These are phyloP conservation scores for Euwallacea fornicatus DNA, from an alignment of 1,140 invertebrate species.

Conservation along the genomic window DNA sequence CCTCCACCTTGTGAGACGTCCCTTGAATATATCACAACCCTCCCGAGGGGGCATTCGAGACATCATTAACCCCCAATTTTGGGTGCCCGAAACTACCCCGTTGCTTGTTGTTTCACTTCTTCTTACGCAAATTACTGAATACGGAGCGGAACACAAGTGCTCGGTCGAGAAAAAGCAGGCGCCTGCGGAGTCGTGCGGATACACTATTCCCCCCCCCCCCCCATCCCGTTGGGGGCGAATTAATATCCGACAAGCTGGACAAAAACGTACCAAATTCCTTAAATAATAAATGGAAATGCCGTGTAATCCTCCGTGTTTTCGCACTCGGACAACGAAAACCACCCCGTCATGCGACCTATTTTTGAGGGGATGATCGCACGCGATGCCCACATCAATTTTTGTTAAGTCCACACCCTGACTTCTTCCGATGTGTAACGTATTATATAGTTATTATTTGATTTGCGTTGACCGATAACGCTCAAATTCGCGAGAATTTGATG, in stretches of 20 bases:
- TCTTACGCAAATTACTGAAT: not conserved
- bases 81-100: too few relatives aligned
- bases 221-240: not conserved
- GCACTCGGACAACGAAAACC: constrained; percentile 19
- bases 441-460: too few relatives aligned
- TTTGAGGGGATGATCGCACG: constrained; percentile 23
- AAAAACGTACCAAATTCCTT: not conserved
- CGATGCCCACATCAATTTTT: constrained; percentile 38
- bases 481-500: too few relatives aligned
- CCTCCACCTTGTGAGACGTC: too few relatives aligned
- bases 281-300: constrained; percentile 13
- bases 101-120: not conserved
- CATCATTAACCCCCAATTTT: too few relatives aligned
- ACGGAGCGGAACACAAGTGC: not conserved
- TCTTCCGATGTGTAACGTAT: too few relatives aligned
- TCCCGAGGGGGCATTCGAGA: too few relatives aligned
- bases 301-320: constrained; percentile 21
- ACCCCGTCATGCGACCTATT: constrained; percentile 33
- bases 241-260: not conserved
- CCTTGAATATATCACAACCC: too few relatives aligned
- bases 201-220: not conserved
- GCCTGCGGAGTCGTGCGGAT: not conserved
- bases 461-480: too few relatives aligned
- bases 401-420: constrained; percentile 28
- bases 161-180: not conserved